Conservation (phyloP, 1,140 invertebrate species). For the Pygmarrhopalites habei region DNA sequence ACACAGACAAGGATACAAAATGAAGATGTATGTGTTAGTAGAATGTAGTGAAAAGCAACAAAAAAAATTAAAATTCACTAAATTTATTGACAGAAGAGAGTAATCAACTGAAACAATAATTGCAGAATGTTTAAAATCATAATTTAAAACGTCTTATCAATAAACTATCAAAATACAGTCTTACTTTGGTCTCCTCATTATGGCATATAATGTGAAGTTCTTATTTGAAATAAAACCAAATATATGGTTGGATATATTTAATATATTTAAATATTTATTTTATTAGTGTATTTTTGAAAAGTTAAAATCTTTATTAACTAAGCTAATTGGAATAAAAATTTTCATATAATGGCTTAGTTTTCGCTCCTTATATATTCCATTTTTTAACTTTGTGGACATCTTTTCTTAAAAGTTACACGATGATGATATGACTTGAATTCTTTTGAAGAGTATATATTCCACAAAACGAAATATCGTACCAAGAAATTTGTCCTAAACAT, state of each 20-base stretch:
- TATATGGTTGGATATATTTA: background rate
- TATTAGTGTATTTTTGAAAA: background rate
- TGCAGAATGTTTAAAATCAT: too few species aligned
- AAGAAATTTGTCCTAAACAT: background rate
- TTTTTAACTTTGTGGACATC: too few species aligned
- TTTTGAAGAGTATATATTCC: too few species aligned
- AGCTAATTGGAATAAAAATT: background rate
- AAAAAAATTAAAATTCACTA: background rate
- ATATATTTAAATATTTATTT: background rate
- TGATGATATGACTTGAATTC: too few species aligned
- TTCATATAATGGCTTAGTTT: too few species aligned
- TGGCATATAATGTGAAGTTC: background rate
- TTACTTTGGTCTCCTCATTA: background rate
- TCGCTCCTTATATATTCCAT: too few species aligned
- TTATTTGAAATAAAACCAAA: background rate
- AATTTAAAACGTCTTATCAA: background rate
- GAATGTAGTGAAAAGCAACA: background rate
- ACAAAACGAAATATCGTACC: background rate
- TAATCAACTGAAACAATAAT: too few species aligned
- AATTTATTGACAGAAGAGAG: background rate
- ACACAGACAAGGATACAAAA: background rate
- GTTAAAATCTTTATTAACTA: background rate
- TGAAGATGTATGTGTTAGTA: background rate
- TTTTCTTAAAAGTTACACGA: too few species aligned
- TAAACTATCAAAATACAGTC: conserved; percentile 1